Base-by-base conservation (phyloP, 2,113 vertebrate species). In the Acrocephalus arundinaceus region DNA sequence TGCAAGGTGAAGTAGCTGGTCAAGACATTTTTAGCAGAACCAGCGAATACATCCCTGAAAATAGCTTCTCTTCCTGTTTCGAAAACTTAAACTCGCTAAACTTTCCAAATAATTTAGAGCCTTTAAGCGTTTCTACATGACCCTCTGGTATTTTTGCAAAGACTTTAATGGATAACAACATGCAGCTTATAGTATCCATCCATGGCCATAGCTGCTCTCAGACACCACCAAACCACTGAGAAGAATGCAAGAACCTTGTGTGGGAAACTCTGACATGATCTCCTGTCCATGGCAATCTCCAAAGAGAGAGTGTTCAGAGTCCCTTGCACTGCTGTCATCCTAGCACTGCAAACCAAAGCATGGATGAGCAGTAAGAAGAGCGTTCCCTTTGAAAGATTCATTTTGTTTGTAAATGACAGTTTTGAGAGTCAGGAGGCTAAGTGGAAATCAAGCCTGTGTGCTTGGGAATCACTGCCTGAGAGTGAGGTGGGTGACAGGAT, bases 201-300 rank as follows among this genome's bases (percentile, higher is more conserved):
- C 14, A 79, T 31, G 16, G 46, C 55, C 46, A 58, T 3, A 46
- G 18, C 41, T 58, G 37, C 49, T 39, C 78, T 73, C 31, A 7
- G 52, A 63, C 35, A 71, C 5, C 16, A 18, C 11, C 48, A 79
- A 67, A 54, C 6, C 21, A 35, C 30, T 6, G 18, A 66, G 58
- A 62, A 88, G 35, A 17, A 78, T 13, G 7, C 30, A 79, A 49
- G 28, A 77, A 15, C 2, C 16, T 46, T 7, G 0, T 4, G 25
- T 5, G 0, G 8, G 46, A 80, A 87, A 22, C 15, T 88, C 55
- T 49, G 61, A 43, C 5, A 0, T 9, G 13, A 67, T 37, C 18
- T 48, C 17, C 54, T 2, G 0, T 11, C 67, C 48, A 20, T 0
- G 0, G 51, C 43, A 61, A 35, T 4, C 41, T 52, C 51, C 71